phyloP scores from a whole-genome alignment of 2,888 invertebrate genomes.

The Coleophora deauratella region DNA sequence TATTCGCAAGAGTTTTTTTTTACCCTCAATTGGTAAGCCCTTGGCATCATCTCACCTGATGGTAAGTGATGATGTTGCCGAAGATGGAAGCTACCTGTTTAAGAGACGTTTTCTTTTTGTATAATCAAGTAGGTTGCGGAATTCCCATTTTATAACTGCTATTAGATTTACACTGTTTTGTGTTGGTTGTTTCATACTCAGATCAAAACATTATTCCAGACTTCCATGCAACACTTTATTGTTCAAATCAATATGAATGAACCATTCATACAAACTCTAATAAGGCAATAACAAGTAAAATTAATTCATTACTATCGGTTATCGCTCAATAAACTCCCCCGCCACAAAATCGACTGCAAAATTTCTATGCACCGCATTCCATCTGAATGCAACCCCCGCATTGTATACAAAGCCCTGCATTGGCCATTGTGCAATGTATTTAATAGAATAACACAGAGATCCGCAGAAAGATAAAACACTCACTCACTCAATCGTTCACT shows the following conservation, averaged over 20 bases:
- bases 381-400: slow-evolving; percentile 47
- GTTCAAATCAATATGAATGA: slow-evolving; percentile 2
- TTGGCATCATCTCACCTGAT: too few relatives aligned
- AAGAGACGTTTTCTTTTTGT: too few relatives aligned
- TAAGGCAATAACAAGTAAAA: neutral
- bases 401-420: slow-evolving; percentile 39
- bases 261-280: neutral
- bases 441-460: slow-evolving; percentile 61
- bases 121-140: too few relatives aligned
- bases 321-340: slow-evolving; percentile 15
- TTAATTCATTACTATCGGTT: neutral
- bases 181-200: too few relatives aligned
- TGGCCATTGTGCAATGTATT: slow-evolving; percentile 48
- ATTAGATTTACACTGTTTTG: too few relatives aligned
- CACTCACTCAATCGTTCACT: slow-evolving; percentile 45
- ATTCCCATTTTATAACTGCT: too few relatives aligned
- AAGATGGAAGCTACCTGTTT: too few relatives aligned
- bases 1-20: too few relatives aligned
- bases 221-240: too few relatives aligned
- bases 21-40: too few relatives aligned
- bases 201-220: too few relatives aligned
- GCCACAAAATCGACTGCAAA: slow-evolving; percentile 23
- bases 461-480: slow-evolving; percentile 55
- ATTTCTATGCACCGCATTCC: slow-evolving; percentile 32
- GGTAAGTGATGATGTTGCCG: too few relatives aligned